Conservation (phyloP, 2,888 invertebrate species). For the Bruchidius siliquastri region DNA sequence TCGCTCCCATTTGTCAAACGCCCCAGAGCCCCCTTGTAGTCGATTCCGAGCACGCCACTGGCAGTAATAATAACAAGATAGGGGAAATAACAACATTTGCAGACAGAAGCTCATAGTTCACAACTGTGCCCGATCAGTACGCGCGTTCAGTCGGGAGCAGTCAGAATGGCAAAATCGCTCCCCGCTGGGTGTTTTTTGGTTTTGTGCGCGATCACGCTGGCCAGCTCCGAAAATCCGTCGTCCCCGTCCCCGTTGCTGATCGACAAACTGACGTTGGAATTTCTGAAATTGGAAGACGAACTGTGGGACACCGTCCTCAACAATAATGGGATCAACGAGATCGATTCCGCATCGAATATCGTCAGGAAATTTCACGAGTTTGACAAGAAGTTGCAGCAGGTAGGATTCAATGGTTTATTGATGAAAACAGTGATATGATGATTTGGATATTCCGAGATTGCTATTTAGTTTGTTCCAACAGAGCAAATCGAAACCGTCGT, state of each 20-base stretch:
- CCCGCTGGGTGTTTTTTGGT: conserved; percentile 4
- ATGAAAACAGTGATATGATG: no score
- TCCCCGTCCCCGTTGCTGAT: conserved; percentile 37
- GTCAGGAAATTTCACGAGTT: conserved; percentile 10
- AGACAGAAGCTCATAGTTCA: not conserved
- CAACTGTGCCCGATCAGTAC: not conserved
- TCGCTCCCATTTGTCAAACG: no score
- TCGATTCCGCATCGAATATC: conserved; percentile 10
- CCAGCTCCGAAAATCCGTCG: not conserved
- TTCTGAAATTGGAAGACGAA: conserved; percentile 55
- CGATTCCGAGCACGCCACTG: not conserved
- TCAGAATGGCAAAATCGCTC: not conserved
- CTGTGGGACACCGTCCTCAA: conserved; percentile 38
- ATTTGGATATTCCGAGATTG: no score
- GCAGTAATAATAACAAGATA: not conserved
- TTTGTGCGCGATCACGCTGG: not conserved
- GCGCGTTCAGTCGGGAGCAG: not conserved
- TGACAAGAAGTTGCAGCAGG: conserved; percentile 12
- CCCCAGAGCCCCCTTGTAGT: no score
- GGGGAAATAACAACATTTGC: not conserved
- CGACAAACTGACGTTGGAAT: conserved; percentile 57
- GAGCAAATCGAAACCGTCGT: no score
- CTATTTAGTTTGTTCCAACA: no score
- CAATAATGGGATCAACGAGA: conserved; percentile 6
- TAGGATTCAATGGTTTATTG: no score